A percentile compares a stretch with the other conserved stretches of the same genome.
These are phyloP conservation scores for Typhlichthys subterraneus DNA, from an alignment of 2,797 vertebrate species.

Conservation along the genomic window DNA sequence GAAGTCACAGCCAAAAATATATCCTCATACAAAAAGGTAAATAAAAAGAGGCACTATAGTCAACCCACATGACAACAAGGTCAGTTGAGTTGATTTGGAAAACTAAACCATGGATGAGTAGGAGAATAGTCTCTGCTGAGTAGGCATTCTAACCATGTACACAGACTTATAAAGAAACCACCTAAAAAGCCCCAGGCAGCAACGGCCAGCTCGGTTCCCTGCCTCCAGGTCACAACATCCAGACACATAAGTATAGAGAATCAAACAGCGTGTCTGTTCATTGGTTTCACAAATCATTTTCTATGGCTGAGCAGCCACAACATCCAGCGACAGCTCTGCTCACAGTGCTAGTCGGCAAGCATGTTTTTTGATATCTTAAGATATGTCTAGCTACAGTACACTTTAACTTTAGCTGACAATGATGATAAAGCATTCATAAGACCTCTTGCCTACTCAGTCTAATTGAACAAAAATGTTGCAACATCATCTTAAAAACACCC, in stretches of 20 bases:
- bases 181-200: constrained; percentile 18
- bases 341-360: not conserved
- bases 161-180: constrained; percentile 14
- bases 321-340: constrained; percentile 9
- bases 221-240: constrained; percentile 43
- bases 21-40: not conserved
- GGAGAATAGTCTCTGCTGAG: constrained; percentile 8
- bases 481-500: constrained; percentile 3
- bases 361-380: not conserved
- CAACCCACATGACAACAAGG: not conserved
- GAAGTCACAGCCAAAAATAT: not conserved
- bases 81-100: not conserved
- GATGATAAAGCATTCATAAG: constrained; percentile 2
- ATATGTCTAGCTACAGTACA: constrained; percentile 2
- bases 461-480: constrained; percentile 11
- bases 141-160: constrained; percentile 31
- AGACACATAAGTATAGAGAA: constrained; percentile 60
- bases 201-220: constrained; percentile 29
- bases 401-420: constrained; percentile 5
- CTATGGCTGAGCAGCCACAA: constrained; percentile 23
- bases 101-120: not conserved
- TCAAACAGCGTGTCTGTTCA: constrained; percentile 37
- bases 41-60: not conserved
- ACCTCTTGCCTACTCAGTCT: not conserved
- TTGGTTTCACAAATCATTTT: constrained; percentile 13